A percentile compares a stretch with the other conserved stretches of the same genome.
These are phyloP conservation scores for Phrynocephalus versicolor DNA, from an alignment of 2,113 vertebrate genomes.

Conservation along the genomic window DNA sequence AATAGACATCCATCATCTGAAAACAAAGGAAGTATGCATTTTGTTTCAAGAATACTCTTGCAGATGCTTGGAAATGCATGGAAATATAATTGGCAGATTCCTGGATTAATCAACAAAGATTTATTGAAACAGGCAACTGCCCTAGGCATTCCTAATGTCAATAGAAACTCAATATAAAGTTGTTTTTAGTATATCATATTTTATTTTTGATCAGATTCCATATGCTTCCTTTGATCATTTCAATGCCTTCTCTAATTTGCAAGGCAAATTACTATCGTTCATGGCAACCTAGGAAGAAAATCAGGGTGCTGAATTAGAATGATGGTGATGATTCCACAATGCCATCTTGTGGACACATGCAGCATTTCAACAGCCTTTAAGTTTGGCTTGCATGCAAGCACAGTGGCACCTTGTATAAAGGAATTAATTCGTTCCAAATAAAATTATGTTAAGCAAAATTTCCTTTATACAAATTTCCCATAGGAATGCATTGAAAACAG, in stretches of 20 bases:
- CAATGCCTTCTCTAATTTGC: background rate
- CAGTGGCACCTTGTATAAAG: too few relatives aligned
- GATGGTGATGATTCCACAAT: conserved; percentile 57
- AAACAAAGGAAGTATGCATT: background rate
- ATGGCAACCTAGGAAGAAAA: background rate
- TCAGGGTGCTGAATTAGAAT: background rate
- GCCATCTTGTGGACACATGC: conserved; percentile 63
- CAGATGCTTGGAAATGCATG: background rate
- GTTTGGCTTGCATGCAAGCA: too few relatives aligned
- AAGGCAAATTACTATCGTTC: too few relatives aligned
- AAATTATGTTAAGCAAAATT: too few relatives aligned
- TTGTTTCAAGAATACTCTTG: background rate
- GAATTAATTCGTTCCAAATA: too few relatives aligned
- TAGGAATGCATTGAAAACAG: too few relatives aligned
- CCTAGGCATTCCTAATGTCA: background rate
- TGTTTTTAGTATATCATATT: too few relatives aligned
- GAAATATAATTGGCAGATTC: background rate
- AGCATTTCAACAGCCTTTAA: background rate
- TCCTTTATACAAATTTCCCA: too few relatives aligned
- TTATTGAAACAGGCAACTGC: background rate
- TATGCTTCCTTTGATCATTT: background rate
- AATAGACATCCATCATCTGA: background rate
- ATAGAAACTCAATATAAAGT: background rate
- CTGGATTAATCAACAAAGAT: background rate
- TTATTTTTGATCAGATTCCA: background rate